Evolutionary conservation across 2,113 vertebrate species (phyloP).

Genomic region (Epinephelus lanceolatus): DNA sequence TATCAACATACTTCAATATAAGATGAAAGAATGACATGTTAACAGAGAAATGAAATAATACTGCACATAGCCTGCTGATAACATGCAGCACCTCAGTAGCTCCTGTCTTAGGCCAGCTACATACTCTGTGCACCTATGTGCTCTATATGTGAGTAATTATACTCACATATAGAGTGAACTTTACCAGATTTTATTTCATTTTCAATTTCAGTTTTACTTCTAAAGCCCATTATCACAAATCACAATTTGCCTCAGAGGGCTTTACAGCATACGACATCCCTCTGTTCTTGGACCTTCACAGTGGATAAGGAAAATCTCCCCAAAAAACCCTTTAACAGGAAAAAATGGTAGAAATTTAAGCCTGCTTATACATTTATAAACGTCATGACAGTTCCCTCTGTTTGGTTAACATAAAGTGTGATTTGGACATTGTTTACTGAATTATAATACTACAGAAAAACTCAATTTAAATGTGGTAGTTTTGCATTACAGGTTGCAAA

Average conservation of each 20-base stretch:
- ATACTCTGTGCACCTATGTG: not conserved
- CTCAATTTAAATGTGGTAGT: not conserved
- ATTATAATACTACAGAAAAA: not conserved
- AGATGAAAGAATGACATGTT: slow-evolving; percentile 17
- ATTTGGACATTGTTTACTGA: not conserved
- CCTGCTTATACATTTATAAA: not conserved
- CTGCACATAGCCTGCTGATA: not conserved
- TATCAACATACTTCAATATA: slow-evolving; percentile 3
- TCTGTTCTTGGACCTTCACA: too few relatives aligned
- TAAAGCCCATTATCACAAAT: too few relatives aligned
- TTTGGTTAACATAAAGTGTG: not conserved
- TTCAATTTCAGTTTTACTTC: too few relatives aligned
- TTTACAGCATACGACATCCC: too few relatives aligned
- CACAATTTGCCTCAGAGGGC: too few relatives aligned
- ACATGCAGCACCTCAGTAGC: not conserved
- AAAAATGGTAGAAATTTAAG: too few relatives aligned
- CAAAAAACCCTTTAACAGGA: too few relatives aligned
- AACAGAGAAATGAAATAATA: slow-evolving; percentile 18
- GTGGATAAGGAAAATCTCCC: too few relatives aligned
- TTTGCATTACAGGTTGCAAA: not conserved
- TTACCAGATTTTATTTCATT: too few relatives aligned
- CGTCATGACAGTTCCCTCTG: not conserved
- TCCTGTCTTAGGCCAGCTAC: not conserved
- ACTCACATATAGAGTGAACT: not conserved
- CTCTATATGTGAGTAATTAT: not conserved